Conservation (phyloP, 2,113 vertebrate species). For the Delphinapterus leucas region DNA sequence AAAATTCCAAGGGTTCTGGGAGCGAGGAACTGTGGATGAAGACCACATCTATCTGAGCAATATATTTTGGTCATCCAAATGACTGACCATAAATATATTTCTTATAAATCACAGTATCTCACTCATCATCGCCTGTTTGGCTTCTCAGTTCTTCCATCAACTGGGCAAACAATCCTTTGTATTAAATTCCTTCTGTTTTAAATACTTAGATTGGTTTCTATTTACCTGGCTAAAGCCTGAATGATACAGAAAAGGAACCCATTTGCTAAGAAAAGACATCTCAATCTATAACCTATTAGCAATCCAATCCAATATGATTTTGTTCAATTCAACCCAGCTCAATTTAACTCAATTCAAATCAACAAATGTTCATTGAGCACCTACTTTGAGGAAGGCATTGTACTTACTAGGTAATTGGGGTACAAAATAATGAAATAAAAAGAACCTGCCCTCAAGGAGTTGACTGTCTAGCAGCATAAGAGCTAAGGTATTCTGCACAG, state of each 20-base stretch:
- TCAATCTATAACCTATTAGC: not conserved
- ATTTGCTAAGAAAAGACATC: constrained; percentile 21
- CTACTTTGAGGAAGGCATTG: not conserved
- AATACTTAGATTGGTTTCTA: not conserved
- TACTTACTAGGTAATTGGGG: not conserved
- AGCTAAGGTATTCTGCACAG: not conserved
- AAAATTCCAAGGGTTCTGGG: not conserved
- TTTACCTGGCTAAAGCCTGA: not conserved
- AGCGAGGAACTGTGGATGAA: not conserved
- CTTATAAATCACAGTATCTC: not conserved
- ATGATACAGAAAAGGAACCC: not conserved
- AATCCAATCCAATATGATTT: not conserved
- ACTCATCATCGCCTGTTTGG: not conserved
- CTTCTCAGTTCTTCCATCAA: not conserved
- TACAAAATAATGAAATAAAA: not conserved
- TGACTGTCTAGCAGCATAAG: not conserved
- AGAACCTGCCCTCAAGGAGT: not conserved
- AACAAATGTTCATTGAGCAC: not conserved
- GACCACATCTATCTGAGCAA: not conserved
- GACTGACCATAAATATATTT: not conserved
- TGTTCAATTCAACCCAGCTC: not conserved
- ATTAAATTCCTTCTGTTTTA: not conserved
- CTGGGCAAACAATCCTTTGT: not conserved
- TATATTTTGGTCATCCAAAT: not conserved
- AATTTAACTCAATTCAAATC: not conserved